Base-by-base conservation (phyloP, 2,888 invertebrate species). In the Anthophora plumipes region DNA sequence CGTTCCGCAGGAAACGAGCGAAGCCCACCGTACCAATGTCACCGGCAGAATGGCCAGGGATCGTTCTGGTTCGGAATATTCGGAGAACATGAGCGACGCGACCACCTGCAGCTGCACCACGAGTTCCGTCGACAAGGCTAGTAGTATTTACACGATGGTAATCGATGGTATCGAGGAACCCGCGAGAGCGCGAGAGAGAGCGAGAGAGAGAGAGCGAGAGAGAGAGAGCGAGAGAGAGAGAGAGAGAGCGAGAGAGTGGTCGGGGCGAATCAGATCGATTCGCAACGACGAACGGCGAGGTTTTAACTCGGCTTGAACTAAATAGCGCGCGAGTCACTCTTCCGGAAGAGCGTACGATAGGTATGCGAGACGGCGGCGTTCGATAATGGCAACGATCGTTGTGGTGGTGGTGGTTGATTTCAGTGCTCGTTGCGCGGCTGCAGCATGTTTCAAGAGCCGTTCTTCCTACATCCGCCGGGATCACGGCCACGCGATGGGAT, bases 401-500 rank as follows among this genome's bases (percentile, higher is more conserved):
- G 31, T 14, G 54, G 22, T 52, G 55, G 39, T 64, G 63, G 41
- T 89, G 81, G 43, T 31, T 31, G 31, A 11, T 63, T 63, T 63
- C 89, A 93, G 93, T 92, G 92, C 80, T 91, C 92, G 55, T 69
- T 91, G 66, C 90, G 91, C 73, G 88, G 91, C 83, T 92, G 93
- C 87, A 79, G 84, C 67, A 93, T 93, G 93, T 93, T 93, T 77
- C 93, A 93, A 88, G 93, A 93, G 88, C 93, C 93, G 74, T 93
- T 93, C 66, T 93, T 93, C 76, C 88, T 93, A 50, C 93, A 93
- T 82, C 93, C 93, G 39, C 93, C 93, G 20, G 91, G 93, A 37
- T 88, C 93, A 4, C 85, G 92, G 46, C 96, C 96, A 0, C 96
- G 96, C 75, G 97, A 97, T 89, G 97, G 97, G 0, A 94, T 97